These are phyloP conservation scores for Drosophila picticornis DNA, from an alignment of 2,888 invertebrate species.

Conservation along the genomic window DNA sequence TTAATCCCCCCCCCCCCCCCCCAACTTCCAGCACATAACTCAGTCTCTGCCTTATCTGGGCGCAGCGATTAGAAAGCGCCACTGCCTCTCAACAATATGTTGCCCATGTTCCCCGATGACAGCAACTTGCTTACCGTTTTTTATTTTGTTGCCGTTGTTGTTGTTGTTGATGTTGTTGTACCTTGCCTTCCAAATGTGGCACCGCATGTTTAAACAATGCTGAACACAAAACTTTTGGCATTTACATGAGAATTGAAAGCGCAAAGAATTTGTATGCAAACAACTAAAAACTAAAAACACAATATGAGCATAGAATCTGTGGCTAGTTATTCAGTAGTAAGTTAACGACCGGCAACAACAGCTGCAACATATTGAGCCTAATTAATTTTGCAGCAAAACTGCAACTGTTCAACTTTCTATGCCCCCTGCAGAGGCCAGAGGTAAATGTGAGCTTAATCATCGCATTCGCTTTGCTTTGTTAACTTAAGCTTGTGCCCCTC, in stretches of 20 bases:
- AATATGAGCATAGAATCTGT: conserved; percentile 74
- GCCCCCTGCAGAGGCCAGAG: conserved; percentile 32
- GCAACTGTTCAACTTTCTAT: conserved; percentile 45
- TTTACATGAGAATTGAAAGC: conserved; percentile 76
- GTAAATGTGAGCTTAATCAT: neutral
- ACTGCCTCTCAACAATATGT: conserved; percentile 37
- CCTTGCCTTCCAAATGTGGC: conserved; percentile 12
- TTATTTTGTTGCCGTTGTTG: neutral
- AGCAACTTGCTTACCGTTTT: conserved; percentile 75
- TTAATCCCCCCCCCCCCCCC: conserved; percentile 2
- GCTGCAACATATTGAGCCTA: conserved; percentile 72
- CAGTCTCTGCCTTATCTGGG: conserved; percentile 37
- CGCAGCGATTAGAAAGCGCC: conserved; percentile 56
- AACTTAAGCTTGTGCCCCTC: neutral
- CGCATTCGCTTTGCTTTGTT: neutral
- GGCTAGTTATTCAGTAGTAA: conserved; percentile 18
- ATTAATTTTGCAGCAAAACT: conserved; percentile 71
- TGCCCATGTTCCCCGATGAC: conserved; percentile 65
- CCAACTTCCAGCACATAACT: conserved; percentile 3
- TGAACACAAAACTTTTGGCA: conserved; percentile 68
- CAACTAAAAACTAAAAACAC: conserved; percentile 28
- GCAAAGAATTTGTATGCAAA: conserved; percentile 48
- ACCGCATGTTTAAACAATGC: conserved; percentile 61
- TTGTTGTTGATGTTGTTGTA: neutral
- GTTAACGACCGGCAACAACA: conserved; percentile 14